These are phyloP conservation scores for Glyphotaelius pellucidus DNA, from an alignment of 2,888 invertebrate species.

Conservation along the genomic window DNA sequence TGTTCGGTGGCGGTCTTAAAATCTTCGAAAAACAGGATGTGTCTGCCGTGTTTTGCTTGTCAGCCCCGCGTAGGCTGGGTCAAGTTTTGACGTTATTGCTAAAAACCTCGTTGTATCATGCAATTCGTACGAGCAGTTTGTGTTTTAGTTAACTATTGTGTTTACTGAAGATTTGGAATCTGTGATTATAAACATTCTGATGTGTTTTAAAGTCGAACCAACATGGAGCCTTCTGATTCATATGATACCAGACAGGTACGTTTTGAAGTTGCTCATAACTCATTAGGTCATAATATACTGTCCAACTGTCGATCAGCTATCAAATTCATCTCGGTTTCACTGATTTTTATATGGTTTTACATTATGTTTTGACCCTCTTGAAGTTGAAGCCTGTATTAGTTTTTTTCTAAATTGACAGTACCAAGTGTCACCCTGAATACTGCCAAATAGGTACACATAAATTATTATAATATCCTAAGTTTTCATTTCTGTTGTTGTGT, in stretches of 20 bases:
- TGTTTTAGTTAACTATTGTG: constrained; percentile 37
- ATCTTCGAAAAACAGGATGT: constrained; percentile 50
- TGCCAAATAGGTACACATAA: background rate
- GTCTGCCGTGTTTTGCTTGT: constrained; percentile 61
- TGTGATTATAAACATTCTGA: constrained; percentile 72
- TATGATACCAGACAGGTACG: constrained; percentile 82
- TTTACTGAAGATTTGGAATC: constrained; percentile 7
- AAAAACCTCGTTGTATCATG: constrained; percentile 43
- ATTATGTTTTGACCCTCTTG: background rate
- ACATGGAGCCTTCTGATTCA: constrained; percentile 81
- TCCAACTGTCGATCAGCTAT: background rate
- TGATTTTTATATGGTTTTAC: background rate
- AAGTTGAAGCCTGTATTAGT: background rate
- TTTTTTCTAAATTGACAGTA: constrained; percentile 27
- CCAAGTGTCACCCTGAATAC: constrained; percentile 51
- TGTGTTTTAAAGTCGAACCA: constrained; percentile 75
- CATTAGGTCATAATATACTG: background rate
- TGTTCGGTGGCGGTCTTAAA: constrained; percentile 2
- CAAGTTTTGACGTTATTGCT: constrained; percentile 59
- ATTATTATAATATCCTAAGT: background rate
- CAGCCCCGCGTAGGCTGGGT: constrained; percentile 63
- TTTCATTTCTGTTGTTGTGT: background rate
- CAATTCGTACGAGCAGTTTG: constrained; percentile 20
- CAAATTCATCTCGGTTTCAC: background rate
- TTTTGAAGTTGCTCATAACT: constrained; percentile 54